Conservation (phyloP, 1,140 invertebrate species). For the Aphaenogaster rudis region DNA sequence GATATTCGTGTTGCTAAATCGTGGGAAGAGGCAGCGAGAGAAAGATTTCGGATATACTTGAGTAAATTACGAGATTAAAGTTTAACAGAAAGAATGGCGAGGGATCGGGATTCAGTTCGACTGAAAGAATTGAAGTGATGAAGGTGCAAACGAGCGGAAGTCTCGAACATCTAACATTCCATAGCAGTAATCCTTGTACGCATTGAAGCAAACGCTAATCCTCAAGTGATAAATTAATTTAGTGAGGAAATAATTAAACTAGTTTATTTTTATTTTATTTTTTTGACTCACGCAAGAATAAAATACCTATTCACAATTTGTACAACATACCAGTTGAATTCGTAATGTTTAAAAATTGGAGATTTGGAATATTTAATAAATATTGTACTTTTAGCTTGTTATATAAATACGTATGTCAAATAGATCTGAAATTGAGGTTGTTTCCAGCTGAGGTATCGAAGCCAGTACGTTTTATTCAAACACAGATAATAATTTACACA, state of each 20-base stretch:
- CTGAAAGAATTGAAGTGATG: neutral
- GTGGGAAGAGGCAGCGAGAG: neutral
- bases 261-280: slow-evolving; percentile 9
- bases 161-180: slow-evolving; percentile 28
- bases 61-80: neutral
- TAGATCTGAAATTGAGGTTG: neutral
- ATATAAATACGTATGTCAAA: neutral
- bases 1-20: neutral
- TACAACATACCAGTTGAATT: neutral
- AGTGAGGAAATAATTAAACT: neutral
- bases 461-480: neutral
- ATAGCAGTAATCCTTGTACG: neutral
- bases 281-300: neutral
- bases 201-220: neutral
- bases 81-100: neutral
- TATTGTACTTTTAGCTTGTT: neutral
- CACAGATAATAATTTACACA: neutral
- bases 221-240: neutral
- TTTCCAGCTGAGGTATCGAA: neutral
- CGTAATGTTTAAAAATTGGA: neutral
- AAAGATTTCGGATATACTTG: slow-evolving; percentile 11
- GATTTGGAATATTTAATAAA: neutral
- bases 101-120: neutral
- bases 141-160: neutral
- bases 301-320: neutral